Evolutionary conservation across 1,140 invertebrate species (phyloP), one percentile per base, ranked within the genome.

Genomic region (Brachionus rotundiformis): DNA sequence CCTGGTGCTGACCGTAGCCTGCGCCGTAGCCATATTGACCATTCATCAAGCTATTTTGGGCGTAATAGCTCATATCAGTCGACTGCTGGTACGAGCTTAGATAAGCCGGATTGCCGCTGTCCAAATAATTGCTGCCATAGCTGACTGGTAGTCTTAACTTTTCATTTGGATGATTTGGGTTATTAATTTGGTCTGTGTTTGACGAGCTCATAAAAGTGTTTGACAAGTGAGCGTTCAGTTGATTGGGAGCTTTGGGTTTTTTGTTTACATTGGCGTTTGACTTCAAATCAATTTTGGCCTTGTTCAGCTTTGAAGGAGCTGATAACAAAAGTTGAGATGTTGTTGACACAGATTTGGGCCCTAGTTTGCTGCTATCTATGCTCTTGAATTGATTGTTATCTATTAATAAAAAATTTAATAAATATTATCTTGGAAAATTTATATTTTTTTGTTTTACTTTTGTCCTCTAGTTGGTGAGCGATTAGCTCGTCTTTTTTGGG

Each of bases 301-400:
- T 41, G 39, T 41, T 41, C 10, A 29, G 31, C 61, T 65, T 73
- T 41, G 68, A 41, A 44, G 68, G 13, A 8, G 19, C 25, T 73
- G 68, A 73, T 73, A 44, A 27, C 36, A 73, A 25, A 0, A 73
- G 19, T 44, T 73, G 68, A 44, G 36, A n/a, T n/a, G n/a, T 27
- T 41, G 68, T 73, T 44, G 68, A 73, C 36, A 73, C 25, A 25
- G 68, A 44, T 73, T 73, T 73, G 25, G 68, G 4, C 68, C 36
- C 36, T 23, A 71, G 16, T 71, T 71, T 71, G 33, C 33, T 71
- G 16, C 7, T 36, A 36, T 71, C 65, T 36, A 71, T 5, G 25
- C 41, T 73, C 44, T 73, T 73, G 13, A 44, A 73, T 44, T 41
- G 68, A 73, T 73, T 73, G 68, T 73, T 73, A 73, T 73, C 68